These are phyloP conservation scores for Volucella zonaria DNA, from an alignment of 2,888 invertebrate species.

Conservation along the genomic window DNA sequence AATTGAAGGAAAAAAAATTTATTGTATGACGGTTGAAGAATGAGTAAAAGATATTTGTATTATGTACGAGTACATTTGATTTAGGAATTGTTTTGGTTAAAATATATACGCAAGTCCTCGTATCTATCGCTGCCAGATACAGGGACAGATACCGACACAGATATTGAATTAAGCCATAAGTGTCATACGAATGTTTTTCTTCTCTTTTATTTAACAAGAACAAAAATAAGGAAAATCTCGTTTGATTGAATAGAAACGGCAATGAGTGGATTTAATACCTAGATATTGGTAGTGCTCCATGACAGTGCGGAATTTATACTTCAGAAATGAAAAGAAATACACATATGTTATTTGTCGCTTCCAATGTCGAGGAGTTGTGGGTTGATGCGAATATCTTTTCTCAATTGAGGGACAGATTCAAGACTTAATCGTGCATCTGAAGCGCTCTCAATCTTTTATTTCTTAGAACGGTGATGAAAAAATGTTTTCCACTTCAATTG, in stretches of 20 bases:
- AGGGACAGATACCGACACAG: neutral
- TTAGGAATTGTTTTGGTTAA: neutral
- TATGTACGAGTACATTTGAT: too few species aligned
- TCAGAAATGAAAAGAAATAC: neutral
- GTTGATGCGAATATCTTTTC: too few species aligned
- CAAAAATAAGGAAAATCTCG: neutral
- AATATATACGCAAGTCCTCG: neutral
- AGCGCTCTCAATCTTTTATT: neutral
- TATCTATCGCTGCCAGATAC: neutral
- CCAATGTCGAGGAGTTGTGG: neutral
- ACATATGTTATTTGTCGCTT: neutral
- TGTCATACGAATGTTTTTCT: slow-evolving; percentile 10
- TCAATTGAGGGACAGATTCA: neutral
- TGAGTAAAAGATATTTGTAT: too few species aligned
- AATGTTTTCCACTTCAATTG: slow-evolving; percentile 34
- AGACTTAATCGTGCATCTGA: neutral
- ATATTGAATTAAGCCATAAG: slow-evolving; percentile 23
- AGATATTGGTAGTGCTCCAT: slow-evolving; percentile 1
- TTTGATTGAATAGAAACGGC: slow-evolving; percentile 22
- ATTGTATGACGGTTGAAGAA: too few species aligned
- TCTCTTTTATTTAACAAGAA: slow-evolving; percentile 1
- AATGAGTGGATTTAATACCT: slow-evolving; percentile 13
- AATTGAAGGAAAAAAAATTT: neutral
- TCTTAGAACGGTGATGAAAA: neutral
- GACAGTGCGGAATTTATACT: neutral